A percentile compares a stretch with the other conserved stretches of the same genome.
phyloP scores from a whole-genome alignment of 2,113 vertebrate genomes.

The Otus sunia region DNA sequence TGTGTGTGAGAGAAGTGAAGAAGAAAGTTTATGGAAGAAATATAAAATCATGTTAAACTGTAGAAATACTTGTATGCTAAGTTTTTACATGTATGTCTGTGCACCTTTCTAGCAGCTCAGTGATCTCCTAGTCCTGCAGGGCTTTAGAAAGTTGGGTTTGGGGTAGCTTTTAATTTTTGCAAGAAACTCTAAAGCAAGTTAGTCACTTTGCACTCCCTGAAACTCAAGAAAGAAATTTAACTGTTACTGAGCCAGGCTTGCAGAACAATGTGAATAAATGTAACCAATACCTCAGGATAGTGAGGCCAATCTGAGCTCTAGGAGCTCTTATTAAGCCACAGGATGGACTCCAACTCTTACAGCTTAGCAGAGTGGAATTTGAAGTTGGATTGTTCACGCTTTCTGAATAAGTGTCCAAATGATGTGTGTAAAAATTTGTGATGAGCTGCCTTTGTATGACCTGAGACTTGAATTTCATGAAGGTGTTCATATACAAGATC shows the following conservation, averaged over 20 bases:
- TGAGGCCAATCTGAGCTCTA: neutral
- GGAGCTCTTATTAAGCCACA: neutral
- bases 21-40: neutral
- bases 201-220: neutral
- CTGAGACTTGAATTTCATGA: conserved; percentile 3
- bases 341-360: neutral
- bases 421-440: neutral
- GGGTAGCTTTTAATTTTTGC: neutral
- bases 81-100: neutral
- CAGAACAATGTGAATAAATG: neutral
- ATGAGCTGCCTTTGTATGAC: neutral
- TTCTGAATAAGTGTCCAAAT: neutral
- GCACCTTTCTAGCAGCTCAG: neutral
- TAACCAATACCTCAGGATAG: neutral
- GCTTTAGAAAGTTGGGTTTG: neutral
- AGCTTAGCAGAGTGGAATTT: neutral
- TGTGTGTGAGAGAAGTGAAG: neutral
- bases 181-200: neutral
- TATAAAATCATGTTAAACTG: neutral
- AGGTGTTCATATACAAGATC: conserved; percentile 17
- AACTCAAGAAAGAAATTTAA: neutral
- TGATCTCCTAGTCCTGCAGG: neutral
- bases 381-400: neutral
- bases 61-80: neutral
- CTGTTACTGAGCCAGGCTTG: neutral